Conservation (phyloP, 2,888 invertebrate genomes). For the Macrosiphum euphorbiae region DNA sequence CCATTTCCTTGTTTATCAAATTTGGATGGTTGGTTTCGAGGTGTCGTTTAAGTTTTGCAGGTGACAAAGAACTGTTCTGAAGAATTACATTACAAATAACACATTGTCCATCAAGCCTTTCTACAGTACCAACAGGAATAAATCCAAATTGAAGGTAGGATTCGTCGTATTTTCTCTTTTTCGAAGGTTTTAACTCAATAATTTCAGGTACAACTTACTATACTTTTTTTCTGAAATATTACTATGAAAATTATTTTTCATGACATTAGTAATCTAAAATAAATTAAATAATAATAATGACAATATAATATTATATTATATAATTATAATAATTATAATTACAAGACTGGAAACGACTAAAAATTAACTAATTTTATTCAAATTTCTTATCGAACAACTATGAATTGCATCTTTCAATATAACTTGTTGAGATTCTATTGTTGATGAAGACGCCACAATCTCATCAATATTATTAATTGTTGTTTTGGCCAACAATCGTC, state of each 20-base stretch:
- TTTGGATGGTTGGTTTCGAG: background rate
- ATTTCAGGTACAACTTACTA: conserved; percentile 7
- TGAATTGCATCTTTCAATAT: conserved; percentile 39
- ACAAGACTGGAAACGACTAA: too few species aligned
- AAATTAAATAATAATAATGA: too few species aligned
- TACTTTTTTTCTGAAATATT: too few species aligned
- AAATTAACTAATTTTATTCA: too few species aligned
- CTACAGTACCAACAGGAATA: conserved; percentile 6
- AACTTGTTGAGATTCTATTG: conserved; percentile 28
- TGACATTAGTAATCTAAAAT: conserved; percentile 18
- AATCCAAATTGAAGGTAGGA: conserved; percentile 32
- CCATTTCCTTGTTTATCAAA: conserved; percentile 7
- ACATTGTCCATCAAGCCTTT: background rate
- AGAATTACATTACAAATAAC: conserved; percentile 25
- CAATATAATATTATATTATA: too few species aligned
- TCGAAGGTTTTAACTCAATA: conserved; percentile 31
- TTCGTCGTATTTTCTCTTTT: conserved; percentile 33
- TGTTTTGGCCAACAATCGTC: conserved; percentile 31
- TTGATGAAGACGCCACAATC: conserved; percentile 17
- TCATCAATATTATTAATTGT: conserved; percentile 17
- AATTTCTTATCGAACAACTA: conserved; percentile 25
- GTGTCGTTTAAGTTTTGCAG: background rate
- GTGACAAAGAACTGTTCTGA: background rate
- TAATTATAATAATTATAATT: too few species aligned
- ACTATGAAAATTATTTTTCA: too few species aligned